phyloP scores from a whole-genome alignment of 2,888 invertebrate species.

The Aphodius granarius region DNA sequence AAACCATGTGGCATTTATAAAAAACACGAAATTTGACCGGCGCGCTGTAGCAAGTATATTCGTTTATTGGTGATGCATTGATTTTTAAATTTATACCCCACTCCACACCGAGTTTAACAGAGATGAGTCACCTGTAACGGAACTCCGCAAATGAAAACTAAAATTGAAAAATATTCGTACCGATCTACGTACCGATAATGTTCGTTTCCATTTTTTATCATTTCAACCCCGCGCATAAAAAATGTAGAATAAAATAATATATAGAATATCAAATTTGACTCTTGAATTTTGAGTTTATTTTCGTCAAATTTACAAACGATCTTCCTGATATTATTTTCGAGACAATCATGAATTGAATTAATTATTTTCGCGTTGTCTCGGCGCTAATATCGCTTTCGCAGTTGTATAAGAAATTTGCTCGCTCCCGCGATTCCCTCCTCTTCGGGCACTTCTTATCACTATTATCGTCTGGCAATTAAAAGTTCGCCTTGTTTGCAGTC shows the following conservation, averaged over 20 bases:
- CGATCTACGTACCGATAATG: not conserved
- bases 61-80: not conserved
- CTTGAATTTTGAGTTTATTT: no score
- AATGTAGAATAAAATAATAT: not conserved
- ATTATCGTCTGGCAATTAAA: not conserved
- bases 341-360: not conserved
- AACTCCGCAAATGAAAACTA: not conserved
- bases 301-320: not conserved
- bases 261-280: no score
- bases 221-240: not conserved
- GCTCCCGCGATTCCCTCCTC: not conserved
- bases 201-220: not conserved
- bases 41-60: not conserved
- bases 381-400: not conserved
- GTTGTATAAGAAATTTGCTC: not conserved
- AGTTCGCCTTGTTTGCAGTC: not conserved
- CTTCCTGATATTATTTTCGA: not conserved
- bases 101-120: not conserved
- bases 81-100: not conserved
- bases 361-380: not conserved
- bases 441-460: not conserved
- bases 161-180: not conserved
- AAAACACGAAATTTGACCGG: not conserved
- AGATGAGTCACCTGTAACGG: not conserved
- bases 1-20: not conserved